These are phyloP conservation scores for Gorsachius goisagi DNA, from an alignment of 2,113 vertebrate species.

Conservation along the genomic window DNA sequence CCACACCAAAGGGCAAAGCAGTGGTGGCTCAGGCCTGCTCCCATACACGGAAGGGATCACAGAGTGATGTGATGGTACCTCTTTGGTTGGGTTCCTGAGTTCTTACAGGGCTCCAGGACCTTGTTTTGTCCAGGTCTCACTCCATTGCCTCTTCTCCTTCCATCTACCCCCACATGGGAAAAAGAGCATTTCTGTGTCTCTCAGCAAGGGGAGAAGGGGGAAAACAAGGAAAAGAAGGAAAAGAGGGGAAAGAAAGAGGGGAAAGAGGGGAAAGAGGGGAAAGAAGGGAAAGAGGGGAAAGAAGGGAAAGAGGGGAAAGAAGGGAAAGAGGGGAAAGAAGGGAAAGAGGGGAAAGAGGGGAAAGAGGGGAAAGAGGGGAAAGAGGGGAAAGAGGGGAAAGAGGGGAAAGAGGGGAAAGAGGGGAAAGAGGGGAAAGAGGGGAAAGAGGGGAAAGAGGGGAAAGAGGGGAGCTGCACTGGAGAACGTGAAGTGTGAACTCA, in stretches of 20 bases:
- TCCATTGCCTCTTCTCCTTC: background rate
- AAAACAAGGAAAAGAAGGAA: too few species aligned
- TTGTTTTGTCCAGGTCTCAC: background rate
- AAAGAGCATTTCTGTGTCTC: background rate
- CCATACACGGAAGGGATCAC: fast-evolving
- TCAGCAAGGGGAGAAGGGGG: too few species aligned
- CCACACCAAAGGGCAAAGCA: background rate
- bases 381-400: too few species aligned
- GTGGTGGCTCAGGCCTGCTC: background rate
- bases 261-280: too few species aligned
- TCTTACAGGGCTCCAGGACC: background rate
- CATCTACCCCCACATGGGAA: fast-evolving
- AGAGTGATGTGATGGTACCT: background rate
- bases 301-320: too few species aligned
- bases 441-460: too few species aligned
- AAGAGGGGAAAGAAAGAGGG: too few species aligned
- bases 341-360: background rate
- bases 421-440: too few species aligned
- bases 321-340: too few species aligned
- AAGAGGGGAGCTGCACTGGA: background rate
- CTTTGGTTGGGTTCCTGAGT: background rate
- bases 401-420: too few species aligned
- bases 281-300: too few species aligned
- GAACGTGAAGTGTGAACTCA: background rate
- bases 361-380: too few species aligned